Percentiles rank a stretch among this genome's conserved stretches.
These are phyloP conservation scores for Nephrocerus scutellatus DNA, from an alignment of 2,888 invertebrate species.

Conservation along the genomic window DNA sequence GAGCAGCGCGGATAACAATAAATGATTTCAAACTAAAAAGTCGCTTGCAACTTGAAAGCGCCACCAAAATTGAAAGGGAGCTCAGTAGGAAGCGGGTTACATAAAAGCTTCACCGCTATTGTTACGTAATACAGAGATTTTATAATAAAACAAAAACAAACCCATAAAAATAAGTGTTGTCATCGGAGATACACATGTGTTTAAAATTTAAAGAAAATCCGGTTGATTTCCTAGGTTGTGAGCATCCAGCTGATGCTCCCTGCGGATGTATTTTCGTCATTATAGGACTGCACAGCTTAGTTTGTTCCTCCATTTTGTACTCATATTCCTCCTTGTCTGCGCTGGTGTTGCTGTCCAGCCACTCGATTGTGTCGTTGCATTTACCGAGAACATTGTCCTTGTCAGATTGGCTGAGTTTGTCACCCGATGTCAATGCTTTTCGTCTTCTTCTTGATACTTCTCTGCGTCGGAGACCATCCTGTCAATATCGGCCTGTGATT, in stretches of 20 bases:
- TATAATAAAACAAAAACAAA: too few relatives aligned
- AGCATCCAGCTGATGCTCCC: constrained; percentile 11
- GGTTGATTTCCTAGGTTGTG: constrained; percentile 10
- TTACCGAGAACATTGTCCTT: constrained; percentile 61
- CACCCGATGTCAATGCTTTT: constrained; percentile 60
- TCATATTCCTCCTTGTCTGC: constrained; percentile 73
- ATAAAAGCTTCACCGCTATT: too few relatives aligned
- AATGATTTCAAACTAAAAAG: too few relatives aligned
- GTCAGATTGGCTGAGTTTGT: constrained; percentile 58
- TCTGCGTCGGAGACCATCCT: constrained; percentile 71
- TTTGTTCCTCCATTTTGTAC: constrained; percentile 42
- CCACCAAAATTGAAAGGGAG: too few relatives aligned
- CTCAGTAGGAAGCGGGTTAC: too few relatives aligned
- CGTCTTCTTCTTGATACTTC: constrained; percentile 65
- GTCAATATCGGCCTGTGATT: constrained; percentile 76
- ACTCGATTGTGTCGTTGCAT: constrained; percentile 58
- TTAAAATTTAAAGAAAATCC: too few relatives aligned
- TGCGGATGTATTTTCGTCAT: constrained; percentile 50
- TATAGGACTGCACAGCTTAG: constrained; percentile 44
- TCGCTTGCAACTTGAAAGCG: too few relatives aligned
- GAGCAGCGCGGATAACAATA: too few relatives aligned
- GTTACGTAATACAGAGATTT: too few relatives aligned
- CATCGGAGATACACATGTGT: too few relatives aligned
- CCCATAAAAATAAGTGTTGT: too few relatives aligned
- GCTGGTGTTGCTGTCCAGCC: constrained; percentile 70